Evolutionary conservation across 2,888 invertebrate genomes (phyloP).

Genomic region (Chymomyza procnemis): DNA sequence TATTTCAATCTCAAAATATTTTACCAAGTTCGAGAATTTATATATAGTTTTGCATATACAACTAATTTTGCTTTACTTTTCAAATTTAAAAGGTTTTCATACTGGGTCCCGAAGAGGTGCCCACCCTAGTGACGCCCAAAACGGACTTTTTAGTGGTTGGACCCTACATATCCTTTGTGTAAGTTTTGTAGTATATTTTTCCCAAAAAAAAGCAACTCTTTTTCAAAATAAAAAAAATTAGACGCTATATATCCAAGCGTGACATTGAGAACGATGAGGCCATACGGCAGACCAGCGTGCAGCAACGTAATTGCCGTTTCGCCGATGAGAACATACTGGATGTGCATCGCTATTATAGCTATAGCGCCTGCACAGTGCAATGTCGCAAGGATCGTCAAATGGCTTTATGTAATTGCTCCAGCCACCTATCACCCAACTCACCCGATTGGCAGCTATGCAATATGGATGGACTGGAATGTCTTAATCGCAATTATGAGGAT

Average conservation of each 20-base stretch:
- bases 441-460: slow-evolving; percentile 80
- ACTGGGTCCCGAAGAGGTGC: slow-evolving; percentile 84
- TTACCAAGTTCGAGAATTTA: no score
- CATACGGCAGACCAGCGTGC: slow-evolving; percentile 81
- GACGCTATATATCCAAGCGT: slow-evolving; percentile 80
- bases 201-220: background rate
- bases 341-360: slow-evolving; percentile 84
- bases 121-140: slow-evolving; percentile 83
- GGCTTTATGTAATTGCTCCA: slow-evolving; percentile 83
- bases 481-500: slow-evolving; percentile 82
- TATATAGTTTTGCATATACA: no score
- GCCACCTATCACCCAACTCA: slow-evolving; percentile 84
- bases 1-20: no score
- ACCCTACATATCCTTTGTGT: slow-evolving; percentile 80
- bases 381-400: slow-evolving; percentile 84
- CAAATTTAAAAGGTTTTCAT: slow-evolving; percentile 80
- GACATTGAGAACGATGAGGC: slow-evolving; percentile 86
- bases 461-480: slow-evolving; percentile 83
- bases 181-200: slow-evolving; percentile 25
- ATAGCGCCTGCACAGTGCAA: slow-evolving; percentile 85
- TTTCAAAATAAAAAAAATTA: slow-evolving; percentile 50
- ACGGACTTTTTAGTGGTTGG: slow-evolving; percentile 82
- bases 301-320: slow-evolving; percentile 86
- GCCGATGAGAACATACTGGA: slow-evolving; percentile 82
- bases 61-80: no score